These are phyloP conservation scores for Coptotermes formosanus DNA, from an alignment of 1,140 invertebrate species.

Conservation along the genomic window DNA sequence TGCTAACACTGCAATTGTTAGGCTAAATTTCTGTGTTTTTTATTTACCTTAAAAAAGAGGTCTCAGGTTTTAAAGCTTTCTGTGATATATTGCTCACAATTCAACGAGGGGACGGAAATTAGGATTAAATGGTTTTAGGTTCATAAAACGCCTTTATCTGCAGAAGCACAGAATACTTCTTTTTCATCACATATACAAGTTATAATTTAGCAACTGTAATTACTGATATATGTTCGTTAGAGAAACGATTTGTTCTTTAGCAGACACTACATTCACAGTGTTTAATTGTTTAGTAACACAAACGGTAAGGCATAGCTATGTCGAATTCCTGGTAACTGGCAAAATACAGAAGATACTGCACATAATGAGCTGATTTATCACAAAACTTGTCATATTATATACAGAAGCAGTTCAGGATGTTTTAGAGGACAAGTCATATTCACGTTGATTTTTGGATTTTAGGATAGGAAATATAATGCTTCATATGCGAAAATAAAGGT, in stretches of 20 bases:
- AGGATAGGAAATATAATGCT: no score
- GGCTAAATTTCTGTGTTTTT: background rate
- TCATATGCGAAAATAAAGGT: no score
- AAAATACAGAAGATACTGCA: no score
- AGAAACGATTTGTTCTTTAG: background rate
- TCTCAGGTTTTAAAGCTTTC: background rate
- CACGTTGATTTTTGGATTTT: no score
- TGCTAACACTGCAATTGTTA: background rate
- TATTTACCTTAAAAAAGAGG: slow-evolving; percentile 4
- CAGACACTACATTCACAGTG: no score
- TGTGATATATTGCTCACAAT: slow-evolving; percentile 9
- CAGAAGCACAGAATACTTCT: background rate
- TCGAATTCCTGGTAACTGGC: no score
- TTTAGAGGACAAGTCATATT: no score
- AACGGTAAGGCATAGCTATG: no score
- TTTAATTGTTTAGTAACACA: no score
- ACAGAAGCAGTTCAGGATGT: no score
- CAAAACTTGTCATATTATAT: no score
- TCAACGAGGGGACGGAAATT: background rate
- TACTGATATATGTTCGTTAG: background rate
- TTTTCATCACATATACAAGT: background rate
- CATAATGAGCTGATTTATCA: no score
- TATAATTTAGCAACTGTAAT: background rate
- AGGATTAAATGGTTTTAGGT: slow-evolving; percentile 9
- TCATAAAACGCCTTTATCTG: slow-evolving; percentile 10